These are phyloP conservation scores for Ooceraea biroi DNA, from an alignment of 1,140 invertebrate genomes.

Conservation along the genomic window DNA sequence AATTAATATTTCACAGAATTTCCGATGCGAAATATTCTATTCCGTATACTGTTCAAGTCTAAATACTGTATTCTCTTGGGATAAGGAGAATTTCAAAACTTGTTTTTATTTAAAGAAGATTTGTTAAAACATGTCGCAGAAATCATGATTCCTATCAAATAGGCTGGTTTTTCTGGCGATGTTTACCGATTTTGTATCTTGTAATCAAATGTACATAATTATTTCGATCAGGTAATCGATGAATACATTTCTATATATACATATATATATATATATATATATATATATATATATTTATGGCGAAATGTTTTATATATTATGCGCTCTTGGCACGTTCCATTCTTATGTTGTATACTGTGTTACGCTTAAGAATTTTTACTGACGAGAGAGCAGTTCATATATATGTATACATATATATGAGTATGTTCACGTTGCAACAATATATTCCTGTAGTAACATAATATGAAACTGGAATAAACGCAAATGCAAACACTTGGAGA, in stretches of 20 bases:
- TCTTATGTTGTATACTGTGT: constrained; percentile 10
- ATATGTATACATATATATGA: background rate
- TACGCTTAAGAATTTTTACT: constrained; percentile 21
- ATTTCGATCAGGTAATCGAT: constrained; percentile 1
- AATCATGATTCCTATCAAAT: constrained; percentile 12
- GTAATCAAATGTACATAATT: constrained; percentile 49
- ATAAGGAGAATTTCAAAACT: constrained; percentile 10
- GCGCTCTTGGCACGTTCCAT: constrained; percentile 25
- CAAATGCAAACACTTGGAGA: constrained; percentile 18
- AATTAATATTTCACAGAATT: background rate
- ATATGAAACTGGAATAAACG: constrained; percentile 35
- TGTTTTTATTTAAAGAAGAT: constrained; percentile 19
- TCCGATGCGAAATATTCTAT: constrained; percentile 6
- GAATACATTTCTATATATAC: too few relatives aligned
- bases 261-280: too few relatives aligned
- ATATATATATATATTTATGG: background rate
- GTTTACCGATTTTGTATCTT: constrained; percentile 37
- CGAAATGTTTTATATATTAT: constrained; percentile 31
- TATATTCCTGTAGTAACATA: constrained; percentile 45
- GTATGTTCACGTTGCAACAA: constrained; percentile 30
- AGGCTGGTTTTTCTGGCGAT: background rate
- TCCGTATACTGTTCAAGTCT: too few relatives aligned
- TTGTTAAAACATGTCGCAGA: background rate
- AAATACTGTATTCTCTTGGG: constrained; percentile 19
- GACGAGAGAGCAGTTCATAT: background rate